Evolutionary conservation across 2,113 vertebrate species (phyloP), one percentile per base, ranked within the genome.

Genomic region (Macquaria ambigua): DNA sequence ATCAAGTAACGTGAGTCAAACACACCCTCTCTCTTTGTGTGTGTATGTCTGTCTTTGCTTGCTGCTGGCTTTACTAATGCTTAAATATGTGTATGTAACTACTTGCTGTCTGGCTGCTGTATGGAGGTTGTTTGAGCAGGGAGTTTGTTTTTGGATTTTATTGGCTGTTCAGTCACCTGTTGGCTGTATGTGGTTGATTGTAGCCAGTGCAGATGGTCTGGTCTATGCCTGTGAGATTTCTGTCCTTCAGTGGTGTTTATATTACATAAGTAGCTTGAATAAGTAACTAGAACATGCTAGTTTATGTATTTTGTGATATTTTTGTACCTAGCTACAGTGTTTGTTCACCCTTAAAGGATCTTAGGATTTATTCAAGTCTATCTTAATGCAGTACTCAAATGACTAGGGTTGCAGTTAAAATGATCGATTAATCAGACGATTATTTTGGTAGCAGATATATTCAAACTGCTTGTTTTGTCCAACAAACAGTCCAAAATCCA

Each of bases 151-250:
- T 46, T 20, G 41, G 31, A 21, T 41, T 52, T 34, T 74, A 53
- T 8, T 28, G 74, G 23, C 34, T 53, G 31, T 12, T 37, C 61
- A 25, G 48, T 77, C 74, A 28, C 74, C 62, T 66, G 53, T 75
- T 61, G 52, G 71, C 21, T 34, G 8, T 59, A 7, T 48, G 39
- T 48, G 61, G 14, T 25, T 18, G 31, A 52, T 11, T n/a, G 61
- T 41, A 39, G 8, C 14, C 61, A 25, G 48, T 77, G 43, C 58
- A 48, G n/a, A 75, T 2, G 14, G 31, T 37, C 48, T 76, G 23
- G 59, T 39, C 1, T 1, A 62, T 16, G 41, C 14, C 1, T 56
- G 31, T 41, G 70, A 41, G 15, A 18, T 62, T 62, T 66, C 41
- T 48, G 25, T 48, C 67, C 8, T 31, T 7, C 41, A 41, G 63